These are phyloP conservation scores for Agrenia bidenticulata DNA, from an alignment of 2,888 invertebrate species.

Conservation along the genomic window DNA sequence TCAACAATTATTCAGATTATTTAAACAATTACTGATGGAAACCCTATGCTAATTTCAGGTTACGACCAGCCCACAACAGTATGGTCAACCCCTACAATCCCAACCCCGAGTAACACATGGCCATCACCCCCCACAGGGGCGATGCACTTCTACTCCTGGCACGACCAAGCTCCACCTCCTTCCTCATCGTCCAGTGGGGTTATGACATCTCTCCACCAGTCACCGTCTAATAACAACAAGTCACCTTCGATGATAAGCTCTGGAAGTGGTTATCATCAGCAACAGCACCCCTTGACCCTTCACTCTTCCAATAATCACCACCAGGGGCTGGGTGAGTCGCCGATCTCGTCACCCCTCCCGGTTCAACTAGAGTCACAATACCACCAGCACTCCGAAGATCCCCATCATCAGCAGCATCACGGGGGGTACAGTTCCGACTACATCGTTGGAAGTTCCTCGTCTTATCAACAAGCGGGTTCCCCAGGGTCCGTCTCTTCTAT, in stretches of 20 bases:
- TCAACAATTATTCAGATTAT: too few species aligned
- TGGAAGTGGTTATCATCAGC: conserved; percentile 14
- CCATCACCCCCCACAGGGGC: conserved; percentile 37
- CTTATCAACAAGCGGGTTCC: neutral
- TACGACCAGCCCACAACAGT: conserved; percentile 37
- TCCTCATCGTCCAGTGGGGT: conserved; percentile 20
- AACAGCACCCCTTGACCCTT: conserved; percentile 14
- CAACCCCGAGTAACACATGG: conserved; percentile 41
- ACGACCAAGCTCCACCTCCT: conserved; percentile 27
- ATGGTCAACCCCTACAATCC: conserved; percentile 44
- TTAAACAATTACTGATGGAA: too few species aligned
- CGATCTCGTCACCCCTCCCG: neutral
- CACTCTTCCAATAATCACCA: conserved; percentile 22
- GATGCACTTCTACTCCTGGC: conserved; percentile 48
- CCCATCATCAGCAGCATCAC: neutral
- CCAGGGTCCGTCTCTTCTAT: conserved; percentile 8
- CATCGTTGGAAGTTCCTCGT: neutral
- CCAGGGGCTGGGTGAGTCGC: neutral
- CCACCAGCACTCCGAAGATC: neutral
- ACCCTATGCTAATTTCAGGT: too few species aligned
- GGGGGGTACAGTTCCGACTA: neutral
- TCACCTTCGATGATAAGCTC: conserved; percentile 4
- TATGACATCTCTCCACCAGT: conserved; percentile 32
- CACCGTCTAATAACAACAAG: conserved; percentile 29
- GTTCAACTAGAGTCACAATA: neutral